Percentiles rank a stretch among this genome's conserved stretches.
phyloP scores from a whole-genome alignment of 1,140 invertebrate genomes.

The Anoplophora glabripennis region DNA sequence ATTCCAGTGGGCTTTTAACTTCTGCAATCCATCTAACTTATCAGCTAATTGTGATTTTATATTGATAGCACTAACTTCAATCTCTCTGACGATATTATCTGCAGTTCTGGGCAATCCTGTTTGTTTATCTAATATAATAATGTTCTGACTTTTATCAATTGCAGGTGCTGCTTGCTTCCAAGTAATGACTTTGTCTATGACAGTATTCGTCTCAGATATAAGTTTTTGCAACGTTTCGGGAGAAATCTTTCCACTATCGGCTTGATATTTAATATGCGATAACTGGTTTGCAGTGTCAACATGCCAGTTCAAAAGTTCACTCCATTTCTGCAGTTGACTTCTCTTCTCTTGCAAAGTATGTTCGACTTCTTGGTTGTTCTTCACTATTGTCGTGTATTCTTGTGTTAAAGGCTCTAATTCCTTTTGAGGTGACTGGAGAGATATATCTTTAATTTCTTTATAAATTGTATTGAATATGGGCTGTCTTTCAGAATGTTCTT shows the following conservation, averaged over 20 bases:
- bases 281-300: slow-evolving; percentile 78
- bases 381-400: slow-evolving; percentile 68
- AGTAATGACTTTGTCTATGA: slow-evolving; percentile 62
- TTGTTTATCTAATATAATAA: slow-evolving; percentile 64
- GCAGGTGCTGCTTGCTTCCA: slow-evolving; percentile 68
- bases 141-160: slow-evolving; percentile 61
- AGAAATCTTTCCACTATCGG: slow-evolving; percentile 65
- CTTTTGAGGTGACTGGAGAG: slow-evolving; percentile 63
- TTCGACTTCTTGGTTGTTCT: slow-evolving; percentile 75
- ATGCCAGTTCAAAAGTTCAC: slow-evolving; percentile 76
- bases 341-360: slow-evolving; percentile 73
- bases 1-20: slow-evolving; percentile 66
- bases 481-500: slow-evolving; percentile 79
- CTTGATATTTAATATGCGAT: slow-evolving; percentile 74
- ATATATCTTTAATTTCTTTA: slow-evolving; percentile 77
- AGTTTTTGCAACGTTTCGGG: slow-evolving; percentile 64
- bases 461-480: slow-evolving; percentile 71
- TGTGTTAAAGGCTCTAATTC: slow-evolving; percentile 72
- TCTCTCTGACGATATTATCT: slow-evolving; percentile 64
- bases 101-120: slow-evolving; percentile 67
- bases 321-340: slow-evolving; percentile 76
- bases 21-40: slow-evolving; percentile 65
- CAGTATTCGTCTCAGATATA: slow-evolving; percentile 63
- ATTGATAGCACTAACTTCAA: slow-evolving; percentile 65
- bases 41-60: slow-evolving; percentile 62